Base-by-base conservation (phyloP, 2,797 vertebrate genomes). In the Peromyscus aztecus region DNA sequence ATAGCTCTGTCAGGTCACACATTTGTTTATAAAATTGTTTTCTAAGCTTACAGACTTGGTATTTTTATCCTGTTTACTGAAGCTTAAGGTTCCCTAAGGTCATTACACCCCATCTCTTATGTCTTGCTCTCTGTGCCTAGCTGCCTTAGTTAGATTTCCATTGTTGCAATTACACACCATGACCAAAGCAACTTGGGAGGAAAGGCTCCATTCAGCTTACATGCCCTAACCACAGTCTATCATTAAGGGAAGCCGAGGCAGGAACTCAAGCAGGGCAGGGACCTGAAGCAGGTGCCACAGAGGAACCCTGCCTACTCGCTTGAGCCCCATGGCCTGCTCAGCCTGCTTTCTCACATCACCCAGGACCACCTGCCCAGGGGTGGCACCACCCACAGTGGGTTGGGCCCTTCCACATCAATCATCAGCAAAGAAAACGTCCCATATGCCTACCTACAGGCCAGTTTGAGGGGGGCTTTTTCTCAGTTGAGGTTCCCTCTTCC, bases 41-140 rank as follows among this genome's bases (percentile, higher is more conserved):
- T 78, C 29, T 63, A 76, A 40, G 6, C 27, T 40, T 85, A 67
- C 11, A 2, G 34, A 75, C 43, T 80, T 67, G 24, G 37, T 76
- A 24, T 91, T 88, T 86, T 85, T 65, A 52, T 37, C 21, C 57
- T 34, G 0, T 67, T 31, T n/a, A 55, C 91, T 86, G 29, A 76
- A 91, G 65, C 23, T 77, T 88, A 76, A 96, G 63, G 78, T 89
- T 69, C 61, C 49, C 63, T 69, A 91, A 73, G 57, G 34, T 63
- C 88, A 73, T 24, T 90, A 29, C 12, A 82, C 76, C 59, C 17
- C 46, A 21, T 59, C 13, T 49, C 61, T 91, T 95, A 40, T 49
- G 13, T 31, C 84, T 94, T n/a, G 52, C 49, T 29, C 43, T 67
- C 37, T 29, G 12, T 63, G 89, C 23, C 34, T 37, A 6, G 27